Evolutionary conservation across 2,797 vertebrate species (phyloP), one percentile per base, ranked within the genome.

Genomic region (Neomorphus geoffroyi): DNA sequence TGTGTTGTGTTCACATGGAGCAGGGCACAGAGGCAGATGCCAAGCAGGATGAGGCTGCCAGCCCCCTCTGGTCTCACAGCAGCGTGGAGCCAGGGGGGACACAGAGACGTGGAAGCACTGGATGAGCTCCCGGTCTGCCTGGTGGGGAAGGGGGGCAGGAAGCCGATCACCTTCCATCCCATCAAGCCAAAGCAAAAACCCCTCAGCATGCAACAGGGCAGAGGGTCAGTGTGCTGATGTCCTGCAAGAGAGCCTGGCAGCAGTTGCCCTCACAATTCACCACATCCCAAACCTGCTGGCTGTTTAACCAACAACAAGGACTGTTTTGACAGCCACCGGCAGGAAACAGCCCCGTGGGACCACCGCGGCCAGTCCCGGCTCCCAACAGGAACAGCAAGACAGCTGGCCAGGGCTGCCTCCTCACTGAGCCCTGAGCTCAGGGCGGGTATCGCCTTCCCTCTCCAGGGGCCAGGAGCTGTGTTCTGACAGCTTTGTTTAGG

Each of bases 241-340:
- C 35, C 32, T 4, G 58, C 50, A 72, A 71, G 62, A 89, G 72
- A 92, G 84, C 91, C 96, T 51, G 28, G 88, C 11, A 8, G 88
- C 96, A 97, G 93, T 92, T 97, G 96, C 86, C 75, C 10, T 61
- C 65, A 9, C 86, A 57, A 50, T 64, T 91, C 86, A 37, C 10
- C 84, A 92, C 66, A 51, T 75, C 86, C 78, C 95, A 81, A 53
- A 57, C 7, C 74, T 28, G 37, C 41, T 1, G 6, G 80, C 93
- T 96, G 90, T 94, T 96, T 96, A 96, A 95, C 72, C 70, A 48
- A 23, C 6, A 22, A 26, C 37, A 57, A 3, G 57, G 78, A 39
- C 82, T 97, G 92, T 97, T 97, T 94, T 96, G 95, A 97, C 94
- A 96, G 91, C 61, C 51, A 75, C 33, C 19, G 2, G 58, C 69